Percentiles rank a stretch among this genome's conserved stretches.
Conservation (phyloP, 1,140 invertebrate genomes). For the Maconellicoccus hirsutus region DNA sequence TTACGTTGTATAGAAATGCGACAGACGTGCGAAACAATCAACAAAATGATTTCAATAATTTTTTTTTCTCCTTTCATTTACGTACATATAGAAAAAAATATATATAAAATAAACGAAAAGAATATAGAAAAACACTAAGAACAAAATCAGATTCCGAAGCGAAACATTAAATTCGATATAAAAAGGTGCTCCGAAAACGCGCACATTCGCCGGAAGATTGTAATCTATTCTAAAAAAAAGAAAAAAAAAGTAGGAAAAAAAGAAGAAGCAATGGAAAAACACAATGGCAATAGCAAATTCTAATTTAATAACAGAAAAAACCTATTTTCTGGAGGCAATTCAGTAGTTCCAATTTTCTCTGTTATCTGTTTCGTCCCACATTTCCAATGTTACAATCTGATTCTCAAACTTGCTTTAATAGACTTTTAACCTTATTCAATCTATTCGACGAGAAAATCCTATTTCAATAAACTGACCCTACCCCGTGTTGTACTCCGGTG, state of each 20-base stretch:
- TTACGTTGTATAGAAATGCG: no score
- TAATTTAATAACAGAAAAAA: slow-evolving; percentile 10
- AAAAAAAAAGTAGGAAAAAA: neutral
- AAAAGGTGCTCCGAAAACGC: slow-evolving; percentile 2
- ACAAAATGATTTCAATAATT: slow-evolving; percentile 1
- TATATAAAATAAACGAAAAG: no score
- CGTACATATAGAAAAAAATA: no score
- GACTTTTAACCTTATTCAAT: slow-evolving; percentile 9
- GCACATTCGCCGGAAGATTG: neutral
- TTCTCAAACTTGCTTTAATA: slow-evolving; percentile 3
- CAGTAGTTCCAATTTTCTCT: neutral
- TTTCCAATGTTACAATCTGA: slow-evolving; percentile 9
- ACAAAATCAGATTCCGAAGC: slow-evolving; percentile 8
- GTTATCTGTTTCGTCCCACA: slow-evolving; percentile 7
- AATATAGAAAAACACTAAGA: neutral
- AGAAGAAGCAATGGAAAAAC: neutral
- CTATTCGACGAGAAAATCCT: slow-evolving; percentile 3
- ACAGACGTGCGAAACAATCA: neutral
- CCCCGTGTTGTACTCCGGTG: neutral
- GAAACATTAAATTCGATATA: slow-evolving; percentile 9
- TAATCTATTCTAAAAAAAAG: slow-evolving; percentile 6
- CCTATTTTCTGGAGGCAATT: slow-evolving; percentile 7
- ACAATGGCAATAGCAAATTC: slow-evolving; percentile 8
- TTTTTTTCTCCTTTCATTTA: neutral
- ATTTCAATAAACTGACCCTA: neutral